Base-by-base conservation (phyloP, 2,113 vertebrate genomes). In the Tychaedon coryphoeus region DNA sequence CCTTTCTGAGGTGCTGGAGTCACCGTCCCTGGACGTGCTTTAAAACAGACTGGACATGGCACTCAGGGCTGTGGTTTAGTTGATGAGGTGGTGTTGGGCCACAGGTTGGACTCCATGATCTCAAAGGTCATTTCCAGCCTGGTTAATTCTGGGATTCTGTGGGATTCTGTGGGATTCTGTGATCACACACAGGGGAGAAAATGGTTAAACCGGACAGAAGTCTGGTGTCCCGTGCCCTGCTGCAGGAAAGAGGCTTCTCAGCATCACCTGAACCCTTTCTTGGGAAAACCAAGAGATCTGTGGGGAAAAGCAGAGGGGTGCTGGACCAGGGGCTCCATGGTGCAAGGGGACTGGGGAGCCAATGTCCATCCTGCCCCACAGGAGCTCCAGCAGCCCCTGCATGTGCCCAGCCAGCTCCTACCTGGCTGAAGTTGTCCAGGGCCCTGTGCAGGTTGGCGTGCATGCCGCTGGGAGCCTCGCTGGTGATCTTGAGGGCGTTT, bases 351-450 rank as follows among this genome's bases (percentile, higher is more conserved):
- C 14, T 23, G 19, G 19, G 8, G 51, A 24, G 1, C 47, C 13
- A 14, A 6, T 0, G 24, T 5, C 47, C 40, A 12, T 1, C 24
- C 0, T 1, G 1, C 29, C 38, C 38, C 15, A 2, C 3, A 2
- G 2, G 28, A 13, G 34, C 29, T 76, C 80, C 73, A 48, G 43
- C 73, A 31, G 12, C 2, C 13, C 58, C 31, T 18, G 8, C 38
- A 4, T 0, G 24, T 20, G n/a, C 5, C 5, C 4, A 2, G 0
- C 6, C 11, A 6, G 5, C 22, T 84, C 90, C 66, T 95, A 99
- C 99, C 99, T 99, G 99, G 94, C 90, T 99, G 96, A 99, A 99
- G 97, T 99, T 99, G 97, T 99, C 99, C 42, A 99, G 97, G 47
- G 99, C 99, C 93, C 99, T 99, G 98, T 99, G 99, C 86, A 99